Evolutionary conservation across 2,888 invertebrate species (phyloP), one percentile per base, ranked within the genome.

Genomic region (Leptinotarsa tumamoca): DNA sequence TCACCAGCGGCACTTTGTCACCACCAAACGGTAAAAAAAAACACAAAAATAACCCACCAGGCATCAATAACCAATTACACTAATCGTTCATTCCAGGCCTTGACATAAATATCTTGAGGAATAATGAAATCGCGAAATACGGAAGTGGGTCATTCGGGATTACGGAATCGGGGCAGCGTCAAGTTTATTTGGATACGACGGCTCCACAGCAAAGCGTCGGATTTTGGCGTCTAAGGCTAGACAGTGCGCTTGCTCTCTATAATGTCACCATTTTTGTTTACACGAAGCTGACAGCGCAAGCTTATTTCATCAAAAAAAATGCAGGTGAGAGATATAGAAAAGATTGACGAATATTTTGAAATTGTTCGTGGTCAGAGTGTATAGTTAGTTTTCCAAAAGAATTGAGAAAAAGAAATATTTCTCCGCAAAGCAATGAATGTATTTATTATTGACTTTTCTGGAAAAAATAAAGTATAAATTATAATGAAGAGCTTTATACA

Each of bases 81-180:
- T 72, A 33, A 70, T 54, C 67, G 56, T 54, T n/a, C 73, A 70
- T 78, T 68, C 18, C 52, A 91, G 91, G 89, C 43, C 89, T 90
- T 17, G 89, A 89, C 83, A 89, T 91, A 66, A 89, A 91, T 83
- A 84, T 91, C 4, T 89, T 89, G 87, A 90, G 90, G 85, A 82
- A 82, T 27, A 85, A 89, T 0, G 90, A 90, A 3, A 89, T 91
- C n/a, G 83, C 85, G 0, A 79, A 85, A 18, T 91, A 90, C 87
- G 90, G 90, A 0, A 79, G 86, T 4, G 84, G 88, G 67, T 87
- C 86, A 61, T 83, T 84, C 75, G 71, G 74, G 68, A 77, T 77
- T 69, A 76, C 67, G 18, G 79, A 79, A 0, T 84, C 88, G 49
- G 80, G 79, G 68, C 78, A 77, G 63, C 79, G 82, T 76, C 85